Conservation (phyloP, 2,113 vertebrate genomes). For the Aldabrachelys gigantea region DNA sequence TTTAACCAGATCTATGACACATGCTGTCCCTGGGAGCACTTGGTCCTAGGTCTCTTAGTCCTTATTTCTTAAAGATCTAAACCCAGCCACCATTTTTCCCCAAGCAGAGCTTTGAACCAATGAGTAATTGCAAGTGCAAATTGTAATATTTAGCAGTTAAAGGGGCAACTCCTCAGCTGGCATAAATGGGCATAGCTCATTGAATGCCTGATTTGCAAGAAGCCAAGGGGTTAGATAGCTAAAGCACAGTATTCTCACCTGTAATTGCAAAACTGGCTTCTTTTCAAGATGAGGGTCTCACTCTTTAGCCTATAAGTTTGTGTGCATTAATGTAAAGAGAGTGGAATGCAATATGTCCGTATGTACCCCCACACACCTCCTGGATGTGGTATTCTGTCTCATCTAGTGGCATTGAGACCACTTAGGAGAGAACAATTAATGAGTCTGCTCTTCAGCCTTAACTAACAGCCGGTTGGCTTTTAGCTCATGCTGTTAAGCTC, state of each 20-base stretch:
- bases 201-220: background rate
- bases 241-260: background rate
- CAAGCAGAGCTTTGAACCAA: background rate
- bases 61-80: background rate
- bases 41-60: background rate
- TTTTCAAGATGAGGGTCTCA: background rate
- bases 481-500: too few relatives aligned
- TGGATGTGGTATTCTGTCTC: too few relatives aligned
- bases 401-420: too few relatives aligned
- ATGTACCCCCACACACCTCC: too few relatives aligned
- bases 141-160: background rate
- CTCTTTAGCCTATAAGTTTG: background rate
- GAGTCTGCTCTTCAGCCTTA: too few relatives aligned
- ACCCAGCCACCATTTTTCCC: background rate
- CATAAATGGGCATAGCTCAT: background rate
- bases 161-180: accelerated
- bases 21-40: background rate
- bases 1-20: background rate
- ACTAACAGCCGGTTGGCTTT: too few relatives aligned
- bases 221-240: background rate
- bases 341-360: background rate
- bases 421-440: too few relatives aligned
- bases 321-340: background rate
- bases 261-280: background rate
- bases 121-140: background rate